Base-by-base conservation (phyloP, 35 echinoderm and acorn worm species). In the Lytechinus variegatus region DNA sequence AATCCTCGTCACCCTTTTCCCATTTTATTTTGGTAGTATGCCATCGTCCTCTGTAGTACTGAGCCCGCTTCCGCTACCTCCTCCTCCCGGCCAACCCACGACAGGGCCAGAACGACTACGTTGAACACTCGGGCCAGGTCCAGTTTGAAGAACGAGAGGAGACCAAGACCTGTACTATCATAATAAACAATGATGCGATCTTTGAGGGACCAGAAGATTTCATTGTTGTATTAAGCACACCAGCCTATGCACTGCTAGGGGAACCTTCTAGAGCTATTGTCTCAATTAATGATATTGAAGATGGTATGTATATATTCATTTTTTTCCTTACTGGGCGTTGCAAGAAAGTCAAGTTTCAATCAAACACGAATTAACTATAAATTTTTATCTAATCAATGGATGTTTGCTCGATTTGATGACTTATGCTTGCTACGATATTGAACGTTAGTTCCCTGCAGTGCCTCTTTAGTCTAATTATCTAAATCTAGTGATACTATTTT, bases 81-180 rank as follows among this genome's bases (percentile, higher is more conserved):
- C 4, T 87, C 90, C 8, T 94, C 95, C 4, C 44, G 88, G 29
- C 94, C 1, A 89, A 90, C 13, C 89, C 96, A 10, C 86, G 95
- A 54, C 95, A 96, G 10, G 98, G 97, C 53, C 90, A 97, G 16
- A 96, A 97, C 94, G 98, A 99, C 89, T 99, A 98, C 94, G 95
- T 97, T 5, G 98, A 99, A 27, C 97, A 99, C 89, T 96, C 98
- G 9, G 97, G 97, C 54, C 95, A 99, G 96, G 96, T 99, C 54
- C 98, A 99, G 89, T 99, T 99, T 98, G 98, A 99, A 53, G 98
- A 99, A 89, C 93, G 98, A 27, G 98, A 99, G 94, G 97, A 97
- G 54, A 95, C 94, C 86, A 99, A 97, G 95, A 96, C 96, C 9
- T 99, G 98, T 53, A 98, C 95, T 60, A 96, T 99, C 28, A 94